phyloP scores from a whole-genome alignment of 2,113 vertebrate species.

The Phodopus roborovskii region DNA sequence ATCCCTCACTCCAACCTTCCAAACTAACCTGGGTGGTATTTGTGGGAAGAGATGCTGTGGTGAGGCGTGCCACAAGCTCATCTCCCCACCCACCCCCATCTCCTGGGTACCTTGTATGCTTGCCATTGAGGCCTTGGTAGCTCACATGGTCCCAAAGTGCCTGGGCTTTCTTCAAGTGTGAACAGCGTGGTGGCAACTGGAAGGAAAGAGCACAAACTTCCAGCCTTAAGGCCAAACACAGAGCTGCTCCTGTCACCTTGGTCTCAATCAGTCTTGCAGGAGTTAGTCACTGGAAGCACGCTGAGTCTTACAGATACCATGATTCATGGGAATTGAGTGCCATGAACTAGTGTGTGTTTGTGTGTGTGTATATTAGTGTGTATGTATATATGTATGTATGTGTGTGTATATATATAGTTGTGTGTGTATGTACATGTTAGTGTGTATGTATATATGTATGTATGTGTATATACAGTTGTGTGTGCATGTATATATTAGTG shows the following conservation, averaged over 20 bases:
- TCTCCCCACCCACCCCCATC: background rate
- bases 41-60: background rate
- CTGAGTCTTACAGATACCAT: background rate
- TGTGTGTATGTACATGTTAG: too few relatives aligned
- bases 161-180: background rate
- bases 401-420: background rate
- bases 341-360: background rate
- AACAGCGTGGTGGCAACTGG: background rate
- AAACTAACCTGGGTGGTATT: background rate
- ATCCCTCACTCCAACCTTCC: background rate
- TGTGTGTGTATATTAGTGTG: background rate
- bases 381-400: too few relatives aligned
- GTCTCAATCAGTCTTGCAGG: background rate
- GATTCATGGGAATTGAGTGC: background rate
- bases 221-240: background rate
- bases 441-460: too few relatives aligned
- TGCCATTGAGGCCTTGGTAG: background rate
- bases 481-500: too few relatives aligned
- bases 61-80: background rate
- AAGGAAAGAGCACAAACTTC: slow-evolving; percentile 4
- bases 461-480: too few relatives aligned
- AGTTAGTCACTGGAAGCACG: background rate
- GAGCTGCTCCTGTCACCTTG: background rate
- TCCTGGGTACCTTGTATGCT: background rate
- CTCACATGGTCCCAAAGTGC: background rate